Evolutionary conservation across 2,113 vertebrate genomes (phyloP).

Genomic region (Cichladusa arquata): DNA sequence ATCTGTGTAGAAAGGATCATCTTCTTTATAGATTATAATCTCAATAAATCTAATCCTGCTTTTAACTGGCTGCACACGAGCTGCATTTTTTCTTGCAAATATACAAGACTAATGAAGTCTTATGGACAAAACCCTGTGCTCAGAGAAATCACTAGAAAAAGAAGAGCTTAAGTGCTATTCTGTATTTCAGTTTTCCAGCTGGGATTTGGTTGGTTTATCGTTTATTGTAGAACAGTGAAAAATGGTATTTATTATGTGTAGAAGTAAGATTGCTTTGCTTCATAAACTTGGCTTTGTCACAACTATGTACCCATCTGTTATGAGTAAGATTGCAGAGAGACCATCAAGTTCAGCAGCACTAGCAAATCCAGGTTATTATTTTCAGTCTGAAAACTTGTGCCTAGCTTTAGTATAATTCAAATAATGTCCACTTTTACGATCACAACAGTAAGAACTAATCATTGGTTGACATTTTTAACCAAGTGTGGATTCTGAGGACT

Average conservation of each 20-base stretch:
- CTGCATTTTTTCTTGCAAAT: neutral
- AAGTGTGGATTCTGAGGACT: neutral
- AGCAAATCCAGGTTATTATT: neutral
- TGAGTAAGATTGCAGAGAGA: neutral
- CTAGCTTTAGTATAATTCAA: neutral
- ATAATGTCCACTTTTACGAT: neutral
- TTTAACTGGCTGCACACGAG: neutral
- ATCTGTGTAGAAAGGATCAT: neutral
- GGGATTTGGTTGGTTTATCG: neutral
- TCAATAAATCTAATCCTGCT: neutral
- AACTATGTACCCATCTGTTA: neutral
- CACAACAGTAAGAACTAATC: neutral
- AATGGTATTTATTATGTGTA: neutral
- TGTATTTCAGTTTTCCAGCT: neutral
- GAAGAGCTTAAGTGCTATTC: neutral
- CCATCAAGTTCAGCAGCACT: neutral
- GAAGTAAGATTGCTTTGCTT: neutral
- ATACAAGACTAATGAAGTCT: neutral
- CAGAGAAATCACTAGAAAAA: neutral
- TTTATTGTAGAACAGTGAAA: neutral
- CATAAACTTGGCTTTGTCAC: neutral
- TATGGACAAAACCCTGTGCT: neutral
- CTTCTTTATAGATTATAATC: neutral
- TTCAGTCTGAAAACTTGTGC: neutral
- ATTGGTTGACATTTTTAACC: neutral